Percentiles rank a stretch among this genome's conserved stretches.
phyloP scores from a whole-genome alignment of 2,888 invertebrate species.

The Hyposoter dolosus region DNA sequence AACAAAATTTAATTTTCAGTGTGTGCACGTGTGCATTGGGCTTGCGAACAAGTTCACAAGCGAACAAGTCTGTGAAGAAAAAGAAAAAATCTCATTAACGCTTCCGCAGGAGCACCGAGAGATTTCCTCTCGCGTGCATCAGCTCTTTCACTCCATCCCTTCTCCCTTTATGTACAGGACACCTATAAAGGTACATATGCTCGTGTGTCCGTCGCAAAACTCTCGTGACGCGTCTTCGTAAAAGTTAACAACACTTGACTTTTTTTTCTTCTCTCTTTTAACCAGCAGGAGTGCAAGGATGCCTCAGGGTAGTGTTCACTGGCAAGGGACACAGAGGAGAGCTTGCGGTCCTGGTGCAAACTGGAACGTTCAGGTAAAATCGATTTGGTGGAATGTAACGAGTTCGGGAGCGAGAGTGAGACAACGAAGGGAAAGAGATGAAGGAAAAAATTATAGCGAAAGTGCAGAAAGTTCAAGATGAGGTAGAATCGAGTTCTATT shows the following conservation, averaged over 20 bases:
- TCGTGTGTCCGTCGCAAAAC: not conserved
- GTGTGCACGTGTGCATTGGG: not conserved
- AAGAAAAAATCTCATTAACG: slow-evolving; percentile 55
- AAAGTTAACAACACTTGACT: slow-evolving; percentile 37
- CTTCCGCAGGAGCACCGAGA: slow-evolving; percentile 36
- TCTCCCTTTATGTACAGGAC: not conserved
- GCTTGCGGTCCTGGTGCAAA: slow-evolving; percentile 89
- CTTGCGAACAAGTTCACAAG: not conserved
- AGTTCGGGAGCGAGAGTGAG: not conserved
- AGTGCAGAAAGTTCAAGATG: slow-evolving; percentile 20
- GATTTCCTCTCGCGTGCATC: slow-evolving; percentile 25
- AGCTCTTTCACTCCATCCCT: not conserved
- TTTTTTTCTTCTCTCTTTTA: slow-evolving; percentile 29
- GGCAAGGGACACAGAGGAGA: slow-evolving; percentile 84
- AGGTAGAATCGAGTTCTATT: slow-evolving; percentile 53
- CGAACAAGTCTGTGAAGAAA: not conserved
- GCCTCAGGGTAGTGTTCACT: slow-evolving; percentile 83
- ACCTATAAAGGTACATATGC: not conserved
- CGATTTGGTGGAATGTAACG: slow-evolving; percentile 54
- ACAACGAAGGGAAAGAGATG: not conserved
- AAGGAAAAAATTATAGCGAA: slow-evolving; percentile 7
- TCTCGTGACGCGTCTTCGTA: slow-evolving; percentile 34
- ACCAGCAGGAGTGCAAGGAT: slow-evolving; percentile 77
- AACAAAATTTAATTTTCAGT: no score
- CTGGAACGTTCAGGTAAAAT: slow-evolving; percentile 91